Evolutionary conservation across 2,797 vertebrate genomes (phyloP).

Genomic region (Etheostoma perlongum): DNA sequence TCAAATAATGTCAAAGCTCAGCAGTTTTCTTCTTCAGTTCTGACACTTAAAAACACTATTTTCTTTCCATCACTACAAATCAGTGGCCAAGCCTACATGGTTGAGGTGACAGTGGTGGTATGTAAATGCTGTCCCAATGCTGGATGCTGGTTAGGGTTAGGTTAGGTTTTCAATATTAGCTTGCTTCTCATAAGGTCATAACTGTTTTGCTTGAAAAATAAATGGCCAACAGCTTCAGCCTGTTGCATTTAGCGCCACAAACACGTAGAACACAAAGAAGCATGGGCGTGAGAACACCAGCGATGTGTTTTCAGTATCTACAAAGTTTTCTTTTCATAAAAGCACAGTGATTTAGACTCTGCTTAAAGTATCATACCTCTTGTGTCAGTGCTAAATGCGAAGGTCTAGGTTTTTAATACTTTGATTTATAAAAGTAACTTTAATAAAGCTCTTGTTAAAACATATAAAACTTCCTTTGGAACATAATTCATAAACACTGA

Average conservation of each 20-base stretch:
- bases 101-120: conserved; percentile 22
- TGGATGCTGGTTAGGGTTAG: no score
- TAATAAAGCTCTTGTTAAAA: conserved; percentile 71
- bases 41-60: conserved; percentile 17
- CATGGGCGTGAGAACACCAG: conserved; percentile 43
- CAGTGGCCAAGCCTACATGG: conserved; percentile 27
- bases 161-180: conserved; percentile 22
- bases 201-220: conserved; percentile 56
- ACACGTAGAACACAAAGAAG: conserved; percentile 66
- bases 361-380: conserved; percentile 59
- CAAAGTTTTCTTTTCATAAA: conserved; percentile 74
- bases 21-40: conserved; percentile 45
- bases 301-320: conserved; percentile 56
- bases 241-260: conserved; percentile 44
- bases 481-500: conserved; percentile 73
- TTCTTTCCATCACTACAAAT: conserved; percentile 26
- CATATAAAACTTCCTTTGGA: conserved; percentile 78
- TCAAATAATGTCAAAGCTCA: conserved; percentile 61
- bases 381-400: conserved; percentile 62
- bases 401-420: conserved; percentile 66
- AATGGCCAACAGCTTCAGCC: conserved; percentile 36
- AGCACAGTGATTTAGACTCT: conserved; percentile 84
- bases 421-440: conserved; percentile 75
- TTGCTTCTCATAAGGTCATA: conserved; percentile 23
- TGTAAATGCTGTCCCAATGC: not conserved